A percentile compares a stretch with the other conserved stretches of the same genome.
phyloP scores from a whole-genome alignment of 2,113 vertebrate genomes.

The Ibidorhyncha struthersii region DNA sequence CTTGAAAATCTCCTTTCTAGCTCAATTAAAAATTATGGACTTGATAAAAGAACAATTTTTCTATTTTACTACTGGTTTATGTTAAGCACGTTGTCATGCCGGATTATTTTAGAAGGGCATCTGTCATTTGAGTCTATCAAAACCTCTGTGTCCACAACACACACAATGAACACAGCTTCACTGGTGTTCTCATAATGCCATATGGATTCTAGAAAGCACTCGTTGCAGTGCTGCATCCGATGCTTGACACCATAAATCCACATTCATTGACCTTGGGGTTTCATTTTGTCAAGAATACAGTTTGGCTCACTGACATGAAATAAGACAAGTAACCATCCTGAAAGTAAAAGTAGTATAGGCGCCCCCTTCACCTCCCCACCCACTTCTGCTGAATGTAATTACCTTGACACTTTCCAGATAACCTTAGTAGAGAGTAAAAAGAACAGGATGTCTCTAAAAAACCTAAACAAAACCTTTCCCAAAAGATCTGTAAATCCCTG shows the following conservation, averaged over 20 bases:
- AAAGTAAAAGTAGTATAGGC: not conserved
- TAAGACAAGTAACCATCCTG: not conserved
- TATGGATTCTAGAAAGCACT: not conserved
- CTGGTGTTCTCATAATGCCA: not conserved
- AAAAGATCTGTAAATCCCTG: not conserved
- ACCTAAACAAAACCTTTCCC: rapidly evolving
- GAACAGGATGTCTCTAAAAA: not conserved
- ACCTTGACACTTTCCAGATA: not conserved
- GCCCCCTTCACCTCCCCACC: not conserved
- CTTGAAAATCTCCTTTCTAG: not conserved
- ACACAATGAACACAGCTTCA: not conserved
- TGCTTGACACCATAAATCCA: not conserved
- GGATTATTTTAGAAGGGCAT: not conserved
- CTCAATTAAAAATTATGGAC: not conserved
- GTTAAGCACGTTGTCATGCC: not conserved
- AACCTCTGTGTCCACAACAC: not conserved
- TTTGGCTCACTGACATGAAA: not conserved
- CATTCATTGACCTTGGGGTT: not conserved
- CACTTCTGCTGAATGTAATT: not conserved
- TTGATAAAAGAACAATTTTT: not conserved
- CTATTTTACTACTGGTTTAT: not conserved
- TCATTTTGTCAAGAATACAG: not conserved
- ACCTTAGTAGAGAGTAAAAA: not conserved
- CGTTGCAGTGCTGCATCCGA: not conserved
- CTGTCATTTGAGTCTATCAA: not conserved